Evolutionary conservation across 2,888 invertebrate genomes (phyloP), one percentile per base, ranked within the genome.

Genomic region (Scelioninae gen. 2): DNA sequence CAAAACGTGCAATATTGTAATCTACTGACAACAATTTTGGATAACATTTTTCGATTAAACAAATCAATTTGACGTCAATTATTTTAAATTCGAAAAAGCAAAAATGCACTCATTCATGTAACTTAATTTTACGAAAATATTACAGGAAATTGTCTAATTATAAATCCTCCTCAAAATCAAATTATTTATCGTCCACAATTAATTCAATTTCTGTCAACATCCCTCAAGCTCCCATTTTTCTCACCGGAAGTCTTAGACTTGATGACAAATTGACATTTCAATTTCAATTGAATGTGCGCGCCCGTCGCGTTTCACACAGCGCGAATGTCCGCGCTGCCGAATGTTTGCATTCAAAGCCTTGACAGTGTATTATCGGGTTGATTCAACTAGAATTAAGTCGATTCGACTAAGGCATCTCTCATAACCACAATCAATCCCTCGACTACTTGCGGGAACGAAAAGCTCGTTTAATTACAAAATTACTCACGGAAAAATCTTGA

Each of bases 231-330:
- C 35, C 11, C 22, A 18, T 9, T 35, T 11, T 35, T 52, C 19
- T 31, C 18, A 4, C 10, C 22, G 25, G 45, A 22, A 45, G 22
- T 55, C 41, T 55, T 55, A 6, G 48, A 48, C 19, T 52, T 63
- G 61, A 50, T 37, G 52, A 63, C 52, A 63, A 63, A 63, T 52
- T 63, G 63, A 63, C 63, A 43, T 52, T 63, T 63, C 63, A 63
- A 63, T 63, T 63, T 52, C 41, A 52, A 43, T 52, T 41, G 41
- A 63, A 63, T 43, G 46, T 35, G 35, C 22, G 11, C 45, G 19
- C 28, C 31, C 31, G 45, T 31, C 45, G 35, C 28, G 9, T 33
- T 58, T 10, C 45, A 35, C 45, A 35, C 19, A 19, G 45, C 25
- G 10, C 15, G 31, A 43, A 39, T 15, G 45, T 57, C 33, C 33